These are phyloP conservation scores for Saccostrea glomerata DNA, from an alignment of 1,140 invertebrate genomes.

Conservation along the genomic window DNA sequence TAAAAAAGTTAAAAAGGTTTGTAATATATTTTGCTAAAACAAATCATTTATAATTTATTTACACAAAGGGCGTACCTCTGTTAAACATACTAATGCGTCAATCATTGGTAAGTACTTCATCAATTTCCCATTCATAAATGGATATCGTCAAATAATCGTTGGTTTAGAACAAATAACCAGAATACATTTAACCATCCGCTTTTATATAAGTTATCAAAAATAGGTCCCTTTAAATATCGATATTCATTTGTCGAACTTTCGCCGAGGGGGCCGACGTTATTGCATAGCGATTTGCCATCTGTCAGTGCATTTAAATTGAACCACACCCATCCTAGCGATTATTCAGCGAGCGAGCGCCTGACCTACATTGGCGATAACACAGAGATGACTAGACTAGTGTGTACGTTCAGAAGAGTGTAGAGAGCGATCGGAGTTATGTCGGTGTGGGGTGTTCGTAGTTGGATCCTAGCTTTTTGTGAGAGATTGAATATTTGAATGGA, in stretches of 20 bases:
- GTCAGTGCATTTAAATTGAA: conserved; percentile 40
- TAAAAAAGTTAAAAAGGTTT: neutral
- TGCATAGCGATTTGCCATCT: conserved; percentile 35
- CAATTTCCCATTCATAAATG: neutral
- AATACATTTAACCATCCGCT: neutral
- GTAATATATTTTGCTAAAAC: neutral
- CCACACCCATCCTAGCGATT: conserved; percentile 21
- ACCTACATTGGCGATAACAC: conserved; percentile 40
- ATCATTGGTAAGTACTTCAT: neutral
- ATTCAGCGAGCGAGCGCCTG: conserved; percentile 24
- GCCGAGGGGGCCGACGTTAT: conserved; percentile 27
- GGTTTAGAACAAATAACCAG: neutral
- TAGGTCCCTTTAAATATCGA: conserved; percentile 27
- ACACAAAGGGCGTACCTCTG: neutral
- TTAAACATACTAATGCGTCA: neutral
- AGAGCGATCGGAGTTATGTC: neutral
- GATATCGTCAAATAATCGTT: neutral
- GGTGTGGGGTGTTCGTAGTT: neutral
- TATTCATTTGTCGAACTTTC: conserved; percentile 26
- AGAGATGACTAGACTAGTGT: neutral
- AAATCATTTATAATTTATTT: neutral
- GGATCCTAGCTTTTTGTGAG: conserved; percentile 1
- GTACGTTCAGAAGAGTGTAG: neutral
- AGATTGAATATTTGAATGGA: neutral
- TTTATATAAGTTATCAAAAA: neutral